phyloP scores from a whole-genome alignment of 2,888 invertebrate genomes.

The Hirtodrosophila trivittata region DNA sequence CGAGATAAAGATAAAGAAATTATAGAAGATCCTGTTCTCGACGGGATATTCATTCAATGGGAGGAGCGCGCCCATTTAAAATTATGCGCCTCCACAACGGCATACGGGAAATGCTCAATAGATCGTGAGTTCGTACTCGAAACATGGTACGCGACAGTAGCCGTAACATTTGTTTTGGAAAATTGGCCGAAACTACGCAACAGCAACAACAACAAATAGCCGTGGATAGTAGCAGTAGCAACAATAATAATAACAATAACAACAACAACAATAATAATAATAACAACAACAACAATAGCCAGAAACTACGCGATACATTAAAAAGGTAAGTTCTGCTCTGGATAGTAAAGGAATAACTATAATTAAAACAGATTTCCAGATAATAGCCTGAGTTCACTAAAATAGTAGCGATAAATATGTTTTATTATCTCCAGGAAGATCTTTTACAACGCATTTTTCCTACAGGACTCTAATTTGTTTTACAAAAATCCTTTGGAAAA shows the following conservation, averaged over 20 bases:
- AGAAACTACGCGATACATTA: slow-evolving; percentile 61
- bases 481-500: too few relatives aligned
- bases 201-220: slow-evolving; percentile 81
- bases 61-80: slow-evolving; percentile 82
- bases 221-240: slow-evolving; percentile 87
- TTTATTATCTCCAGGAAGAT: too few relatives aligned
- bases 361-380: too few relatives aligned
- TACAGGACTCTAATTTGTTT: too few relatives aligned
- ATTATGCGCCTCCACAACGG: slow-evolving; percentile 86
- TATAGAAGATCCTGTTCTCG: slow-evolving; percentile 3
- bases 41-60: slow-evolving; percentile 70
- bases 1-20: slow-evolving; percentile 3
- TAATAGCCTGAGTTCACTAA: too few relatives aligned
- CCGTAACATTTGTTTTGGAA: slow-evolving; percentile 99
- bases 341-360: too few relatives aligned
- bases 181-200: slow-evolving; percentile 97
- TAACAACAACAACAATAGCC: slow-evolving; percentile 44
- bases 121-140: slow-evolving; percentile 84
- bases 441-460: too few relatives aligned
- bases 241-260: slow-evolving; percentile 85
- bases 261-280: slow-evolving; percentile 48
- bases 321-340: slow-evolving; percentile 70
- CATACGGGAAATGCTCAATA: slow-evolving; percentile 88
- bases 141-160: slow-evolving; percentile 99
- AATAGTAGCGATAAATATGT: too few relatives aligned